phyloP scores from a whole-genome alignment of 2,113 vertebrate species.

The Noturus placidus region DNA sequence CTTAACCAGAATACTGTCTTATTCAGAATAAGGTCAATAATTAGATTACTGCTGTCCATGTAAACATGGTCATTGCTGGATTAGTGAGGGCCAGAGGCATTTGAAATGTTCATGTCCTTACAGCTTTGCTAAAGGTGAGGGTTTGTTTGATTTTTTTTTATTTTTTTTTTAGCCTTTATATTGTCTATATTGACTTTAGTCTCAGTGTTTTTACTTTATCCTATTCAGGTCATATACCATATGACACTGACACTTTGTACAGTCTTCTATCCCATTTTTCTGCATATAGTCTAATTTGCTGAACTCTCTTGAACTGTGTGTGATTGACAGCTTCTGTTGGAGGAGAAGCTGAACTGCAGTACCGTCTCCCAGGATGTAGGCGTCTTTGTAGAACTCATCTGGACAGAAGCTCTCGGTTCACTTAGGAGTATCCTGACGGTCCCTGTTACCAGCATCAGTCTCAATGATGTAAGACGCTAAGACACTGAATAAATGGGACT shows the following conservation, averaged over 20 bases:
- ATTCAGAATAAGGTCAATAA: too few species aligned
- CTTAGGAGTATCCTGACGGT: conserved; percentile 67
- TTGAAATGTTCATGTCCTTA: not conserved
- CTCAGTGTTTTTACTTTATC: not conserved
- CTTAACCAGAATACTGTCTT: too few species aligned
- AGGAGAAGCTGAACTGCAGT: conserved; percentile 69
- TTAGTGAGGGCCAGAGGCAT: not conserved
- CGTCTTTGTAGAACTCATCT: conserved; percentile 80
- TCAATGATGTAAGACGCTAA: conserved; percentile 75
- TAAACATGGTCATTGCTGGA: not conserved
- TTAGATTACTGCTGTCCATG: too few species aligned
- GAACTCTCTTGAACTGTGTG: conserved; percentile 23
- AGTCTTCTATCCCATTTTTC: not conserved
- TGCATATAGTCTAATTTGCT: not conserved
- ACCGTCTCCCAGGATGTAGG: conserved; percentile 74
- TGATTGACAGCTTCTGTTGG: conserved; percentile 78
- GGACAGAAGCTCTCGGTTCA: conserved; percentile 79
- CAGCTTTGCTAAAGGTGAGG: not conserved
- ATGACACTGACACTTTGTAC: not conserved
- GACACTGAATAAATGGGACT: not conserved
- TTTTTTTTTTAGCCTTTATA: not conserved
- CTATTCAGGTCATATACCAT: not conserved
- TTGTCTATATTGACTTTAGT: not conserved
- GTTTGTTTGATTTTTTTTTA: not conserved
- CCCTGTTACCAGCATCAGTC: conserved; percentile 73